Conservation (phyloP, 2,797 vertebrate genomes). For the Rallus crepitans region DNA sequence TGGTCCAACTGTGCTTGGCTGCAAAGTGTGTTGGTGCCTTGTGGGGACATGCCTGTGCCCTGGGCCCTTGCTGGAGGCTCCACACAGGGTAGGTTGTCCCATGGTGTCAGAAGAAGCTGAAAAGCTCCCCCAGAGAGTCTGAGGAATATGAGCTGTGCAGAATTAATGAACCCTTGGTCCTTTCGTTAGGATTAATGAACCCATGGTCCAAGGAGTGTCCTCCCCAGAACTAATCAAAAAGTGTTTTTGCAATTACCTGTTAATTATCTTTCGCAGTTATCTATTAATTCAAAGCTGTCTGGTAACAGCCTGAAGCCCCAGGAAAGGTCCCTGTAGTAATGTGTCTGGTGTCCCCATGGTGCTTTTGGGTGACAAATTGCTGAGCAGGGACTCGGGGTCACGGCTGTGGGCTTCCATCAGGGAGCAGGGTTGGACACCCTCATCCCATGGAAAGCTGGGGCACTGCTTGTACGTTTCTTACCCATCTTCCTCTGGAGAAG, state of each 20-base stretch:
- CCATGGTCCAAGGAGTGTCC: neutral
- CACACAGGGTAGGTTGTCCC: neutral
- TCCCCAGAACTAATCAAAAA: neutral
- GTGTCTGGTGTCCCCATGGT: neutral
- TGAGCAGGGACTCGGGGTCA: neutral
- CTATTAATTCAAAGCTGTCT: neutral
- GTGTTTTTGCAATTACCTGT: neutral
- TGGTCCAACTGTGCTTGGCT: neutral
- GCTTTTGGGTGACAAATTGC: neutral
- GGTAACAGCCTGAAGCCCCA: neutral
- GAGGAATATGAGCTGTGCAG: neutral
- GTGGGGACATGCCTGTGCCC: neutral
- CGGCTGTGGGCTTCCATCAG: fast-evolving
- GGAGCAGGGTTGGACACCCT: neutral
- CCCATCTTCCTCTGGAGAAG: neutral
- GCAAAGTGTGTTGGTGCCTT: neutral
- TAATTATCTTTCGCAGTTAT: neutral
- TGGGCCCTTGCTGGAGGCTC: neutral
- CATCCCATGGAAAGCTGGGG: neutral
- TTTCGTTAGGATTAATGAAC: neutral
- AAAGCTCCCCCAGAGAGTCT: neutral
- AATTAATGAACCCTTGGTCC: neutral
- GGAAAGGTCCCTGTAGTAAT: neutral
- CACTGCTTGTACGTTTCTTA: neutral
- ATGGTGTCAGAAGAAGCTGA: neutral